These are phyloP conservation scores for Cryptotis parvus DNA, from an alignment of 2,113 vertebrate genomes.

Conservation along the genomic window DNA sequence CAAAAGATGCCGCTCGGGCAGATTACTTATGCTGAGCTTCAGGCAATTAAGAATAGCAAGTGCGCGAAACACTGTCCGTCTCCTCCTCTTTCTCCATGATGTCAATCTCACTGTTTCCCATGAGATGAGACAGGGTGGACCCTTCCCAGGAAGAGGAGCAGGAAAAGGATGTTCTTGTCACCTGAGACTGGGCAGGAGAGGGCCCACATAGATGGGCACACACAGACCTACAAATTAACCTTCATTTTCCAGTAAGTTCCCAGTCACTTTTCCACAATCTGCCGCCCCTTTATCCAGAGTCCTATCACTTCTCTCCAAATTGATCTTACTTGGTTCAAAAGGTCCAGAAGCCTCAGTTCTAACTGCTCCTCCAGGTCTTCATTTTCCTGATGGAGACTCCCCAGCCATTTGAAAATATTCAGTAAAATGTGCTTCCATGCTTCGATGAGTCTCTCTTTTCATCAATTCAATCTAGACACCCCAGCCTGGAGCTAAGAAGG, in stretches of 20 bases:
- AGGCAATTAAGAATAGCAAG: background rate
- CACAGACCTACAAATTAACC: background rate
- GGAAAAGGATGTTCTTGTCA: background rate
- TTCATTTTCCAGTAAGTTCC: background rate
- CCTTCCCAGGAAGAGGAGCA: background rate
- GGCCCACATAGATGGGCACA: background rate
- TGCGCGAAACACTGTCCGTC: background rate
- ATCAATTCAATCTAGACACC: background rate
- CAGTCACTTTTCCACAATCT: background rate
- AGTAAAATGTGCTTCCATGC: background rate
- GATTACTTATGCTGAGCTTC: background rate
- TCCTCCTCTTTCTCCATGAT: background rate
- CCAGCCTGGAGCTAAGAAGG: background rate
- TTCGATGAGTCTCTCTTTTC: slow-evolving; percentile 12
- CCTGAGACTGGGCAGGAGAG: background rate
- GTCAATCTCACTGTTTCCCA: background rate
- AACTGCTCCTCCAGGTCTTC: background rate
- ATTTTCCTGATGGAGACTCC: background rate
- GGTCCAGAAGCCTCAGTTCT: background rate
- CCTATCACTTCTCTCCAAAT: background rate
- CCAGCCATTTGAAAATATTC: background rate
- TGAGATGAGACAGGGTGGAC: background rate
- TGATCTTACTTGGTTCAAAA: slow-evolving; percentile 14
- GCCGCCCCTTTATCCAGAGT: background rate
- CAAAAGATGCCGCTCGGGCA: background rate